These are phyloP conservation scores for Anolis apletophallus DNA, from an alignment of 2,797 vertebrate genomes.

Conservation along the genomic window DNA sequence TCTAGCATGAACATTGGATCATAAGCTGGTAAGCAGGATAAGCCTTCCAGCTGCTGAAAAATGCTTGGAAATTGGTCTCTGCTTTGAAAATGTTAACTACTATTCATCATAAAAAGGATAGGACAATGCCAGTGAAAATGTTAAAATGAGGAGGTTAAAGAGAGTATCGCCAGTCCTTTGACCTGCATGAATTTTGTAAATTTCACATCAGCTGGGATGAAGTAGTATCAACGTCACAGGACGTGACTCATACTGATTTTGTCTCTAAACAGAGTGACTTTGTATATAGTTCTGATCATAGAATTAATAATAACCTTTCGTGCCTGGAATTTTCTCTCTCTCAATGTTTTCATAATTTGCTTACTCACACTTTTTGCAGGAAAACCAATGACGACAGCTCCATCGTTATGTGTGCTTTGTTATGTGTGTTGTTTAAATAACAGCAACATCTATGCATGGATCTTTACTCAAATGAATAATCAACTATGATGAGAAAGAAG, in stretches of 20 bases:
- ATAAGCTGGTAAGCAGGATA: too few species aligned
- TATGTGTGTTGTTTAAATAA: not conserved
- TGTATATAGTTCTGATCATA: not conserved
- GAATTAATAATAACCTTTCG: not conserved
- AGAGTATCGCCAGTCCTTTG: not conserved
- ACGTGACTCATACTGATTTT: slow-evolving; percentile 7
- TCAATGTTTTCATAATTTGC: not conserved
- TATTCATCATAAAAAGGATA: not conserved
- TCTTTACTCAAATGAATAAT: slow-evolving; percentile 24
- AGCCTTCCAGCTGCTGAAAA: not conserved
- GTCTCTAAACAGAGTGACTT: not conserved
- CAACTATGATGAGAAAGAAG: slow-evolving; percentile 21
- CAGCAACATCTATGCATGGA: not conserved
- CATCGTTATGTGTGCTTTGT: not conserved
- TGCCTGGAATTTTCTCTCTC: not conserved
- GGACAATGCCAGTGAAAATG: too few species aligned
- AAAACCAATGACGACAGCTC: not conserved
- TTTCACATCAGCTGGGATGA: not conserved
- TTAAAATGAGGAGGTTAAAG: not conserved
- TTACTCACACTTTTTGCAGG: not conserved
- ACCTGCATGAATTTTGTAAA: not conserved
- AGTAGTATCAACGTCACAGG: not conserved
- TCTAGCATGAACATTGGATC: too few species aligned
- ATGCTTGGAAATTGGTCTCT: not conserved
- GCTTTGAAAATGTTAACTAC: not conserved